These are phyloP conservation scores for Betta splendens DNA, from an alignment of 2,797 vertebrate genomes.

Conservation along the genomic window DNA sequence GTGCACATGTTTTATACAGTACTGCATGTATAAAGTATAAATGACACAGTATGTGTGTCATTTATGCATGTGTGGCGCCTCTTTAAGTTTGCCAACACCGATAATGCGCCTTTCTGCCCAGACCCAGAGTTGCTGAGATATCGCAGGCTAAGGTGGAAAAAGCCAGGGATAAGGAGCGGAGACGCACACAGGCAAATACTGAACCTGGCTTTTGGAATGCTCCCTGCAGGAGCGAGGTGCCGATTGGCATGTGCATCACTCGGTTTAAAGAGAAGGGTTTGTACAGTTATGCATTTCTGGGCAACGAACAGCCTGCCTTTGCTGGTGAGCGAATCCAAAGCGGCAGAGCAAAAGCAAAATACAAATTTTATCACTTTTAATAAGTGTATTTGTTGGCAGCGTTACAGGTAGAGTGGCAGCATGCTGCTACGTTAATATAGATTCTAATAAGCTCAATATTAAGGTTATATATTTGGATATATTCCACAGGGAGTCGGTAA, in stretches of 20 bases:
- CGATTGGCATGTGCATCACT: conserved; percentile 45
- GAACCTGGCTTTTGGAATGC: conserved; percentile 45
- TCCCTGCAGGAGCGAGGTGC: conserved; percentile 27
- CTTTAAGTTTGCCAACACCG: conserved; percentile 64
- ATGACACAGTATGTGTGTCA: too few relatives aligned
- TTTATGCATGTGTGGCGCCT: conserved; percentile 37
- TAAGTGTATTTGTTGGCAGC: not conserved
- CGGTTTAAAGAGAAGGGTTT: conserved; percentile 40
- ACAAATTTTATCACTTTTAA: conserved; percentile 17
- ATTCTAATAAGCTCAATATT: conserved; percentile 25
- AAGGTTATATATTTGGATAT: conserved; percentile 32
- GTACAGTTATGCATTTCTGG: conserved; percentile 30
- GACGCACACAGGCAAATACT: conserved; percentile 6
- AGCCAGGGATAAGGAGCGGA: conserved; percentile 21
- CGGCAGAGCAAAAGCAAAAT: conserved; percentile 23
- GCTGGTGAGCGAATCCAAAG: not conserved
- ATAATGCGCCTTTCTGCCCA: conserved; percentile 59
- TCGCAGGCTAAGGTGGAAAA: conserved; percentile 54
- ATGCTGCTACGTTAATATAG: conserved; percentile 7
- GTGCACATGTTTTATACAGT: conserved; percentile 47
- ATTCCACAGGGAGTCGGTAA: too few relatives aligned
- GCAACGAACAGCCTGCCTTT: conserved; percentile 22
- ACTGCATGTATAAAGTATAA: too few relatives aligned
- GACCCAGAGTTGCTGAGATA: conserved; percentile 58
- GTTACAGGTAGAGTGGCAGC: conserved; percentile 2